A percentile compares a stretch with the other conserved stretches of the same genome.
Evolutionary conservation across 2,113 vertebrate genomes (phyloP).

Genomic region (Cyanoramphus novaezelandiae): DNA sequence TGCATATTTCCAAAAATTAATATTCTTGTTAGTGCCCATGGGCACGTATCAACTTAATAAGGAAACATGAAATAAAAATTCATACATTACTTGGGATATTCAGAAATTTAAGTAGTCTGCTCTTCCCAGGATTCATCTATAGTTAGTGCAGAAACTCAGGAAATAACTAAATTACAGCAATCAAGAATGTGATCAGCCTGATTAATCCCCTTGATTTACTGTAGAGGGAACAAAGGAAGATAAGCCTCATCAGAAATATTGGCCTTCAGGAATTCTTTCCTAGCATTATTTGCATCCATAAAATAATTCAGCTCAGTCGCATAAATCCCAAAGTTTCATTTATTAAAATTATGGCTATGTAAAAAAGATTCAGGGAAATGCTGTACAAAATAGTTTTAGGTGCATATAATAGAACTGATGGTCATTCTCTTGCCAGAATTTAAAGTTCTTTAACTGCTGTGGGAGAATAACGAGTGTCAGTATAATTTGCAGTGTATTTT

Average conservation of each 20-base stretch:
- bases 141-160: not conserved
- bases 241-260: not conserved
- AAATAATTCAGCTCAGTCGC: not conserved
- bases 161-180: not conserved
- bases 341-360: not conserved
- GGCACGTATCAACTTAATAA: not conserved
- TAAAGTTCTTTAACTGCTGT: not conserved
- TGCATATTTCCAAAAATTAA: not conserved
- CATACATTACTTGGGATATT: not conserved
- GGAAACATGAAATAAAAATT: not conserved
- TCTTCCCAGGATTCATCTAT: not conserved
- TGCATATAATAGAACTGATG: not conserved
- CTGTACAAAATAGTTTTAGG: not conserved
- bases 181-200: not conserved
- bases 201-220: not conserved
- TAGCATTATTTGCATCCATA: not conserved
- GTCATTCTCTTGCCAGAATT: not conserved
- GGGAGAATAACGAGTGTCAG: not conserved
- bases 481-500: not conserved
- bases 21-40: not conserved
- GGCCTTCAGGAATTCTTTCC: constrained; percentile 1
- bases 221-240: not conserved
- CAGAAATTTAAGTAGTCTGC: not conserved
- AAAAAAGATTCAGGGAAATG: not conserved
- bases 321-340: not conserved